Conservation (phyloP, 1,140 invertebrate genomes). For the Monomorium pharaonis region DNA sequence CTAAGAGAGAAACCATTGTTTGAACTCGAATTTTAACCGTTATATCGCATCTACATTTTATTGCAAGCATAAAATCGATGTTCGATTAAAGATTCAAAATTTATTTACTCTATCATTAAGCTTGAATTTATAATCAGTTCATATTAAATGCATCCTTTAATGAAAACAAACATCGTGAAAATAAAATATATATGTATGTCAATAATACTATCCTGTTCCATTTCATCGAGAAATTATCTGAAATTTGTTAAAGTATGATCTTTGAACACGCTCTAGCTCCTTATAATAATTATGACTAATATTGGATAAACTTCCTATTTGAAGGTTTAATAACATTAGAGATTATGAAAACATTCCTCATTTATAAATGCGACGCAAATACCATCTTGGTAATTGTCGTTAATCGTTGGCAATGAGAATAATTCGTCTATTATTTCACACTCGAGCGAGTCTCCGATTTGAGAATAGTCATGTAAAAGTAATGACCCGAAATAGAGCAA, state of each 20-base stretch:
- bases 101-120: conserved; percentile 54
- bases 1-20: conserved; percentile 38
- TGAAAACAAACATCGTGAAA: conserved; percentile 16
- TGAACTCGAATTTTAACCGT: conserved; percentile 51
- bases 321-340: conserved; percentile 30
- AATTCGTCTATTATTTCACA: conserved; percentile 56
- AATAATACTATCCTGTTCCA: neutral
- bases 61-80: conserved; percentile 37
- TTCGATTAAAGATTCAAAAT: conserved; percentile 56
- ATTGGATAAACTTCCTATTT: conserved; percentile 7
- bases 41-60: conserved; percentile 31
- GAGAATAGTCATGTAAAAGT: conserved; percentile 45
- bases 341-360: conserved; percentile 32
- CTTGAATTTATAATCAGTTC: conserved; percentile 36
- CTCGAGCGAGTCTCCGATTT: conserved; percentile 41
- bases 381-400: conserved; percentile 52
- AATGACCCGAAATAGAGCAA: conserved; percentile 52
- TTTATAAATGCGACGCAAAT: conserved; percentile 54
- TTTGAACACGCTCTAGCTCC: neutral
- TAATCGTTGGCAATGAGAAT: conserved; percentile 57
- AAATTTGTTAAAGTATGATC: neutral
- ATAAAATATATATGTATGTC: neutral
- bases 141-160: conserved; percentile 1
- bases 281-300: conserved; percentile 29
- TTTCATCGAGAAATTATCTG: conserved; percentile 11